Base-by-base conservation (phyloP, 2,113 vertebrate genomes). In the Oryzias melastigma region DNA sequence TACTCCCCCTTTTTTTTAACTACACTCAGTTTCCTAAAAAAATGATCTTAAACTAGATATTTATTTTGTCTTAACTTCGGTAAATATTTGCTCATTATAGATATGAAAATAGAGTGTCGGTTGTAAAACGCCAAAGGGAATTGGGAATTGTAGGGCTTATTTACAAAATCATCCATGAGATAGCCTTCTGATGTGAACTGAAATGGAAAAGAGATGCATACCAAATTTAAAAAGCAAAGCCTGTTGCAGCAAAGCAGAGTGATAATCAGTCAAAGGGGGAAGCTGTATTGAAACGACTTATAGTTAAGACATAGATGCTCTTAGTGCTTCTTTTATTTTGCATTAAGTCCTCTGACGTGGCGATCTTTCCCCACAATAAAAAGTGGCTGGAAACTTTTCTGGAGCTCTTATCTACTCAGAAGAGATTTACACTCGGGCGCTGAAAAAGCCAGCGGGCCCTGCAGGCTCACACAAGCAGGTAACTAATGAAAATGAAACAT, bases 401-500 rank as follows among this genome's bases (percentile, higher is more conserved):
- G 59, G 61, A 60, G 77, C 65, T 59, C 48, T 77, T 67, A 81
- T 72, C 65, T 58, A 65, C 74, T 60, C 68, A 1, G 66, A 59
- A 71, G 80, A 81, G 70, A 77, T 82, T 76, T 68, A 60, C 73
- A 35, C 69, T 66, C 46, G 51, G 68, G 71, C 50, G n/a, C 14
- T 44, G 62, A 62, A 47, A 22, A 63, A 58, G 66, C 55, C 70
- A 48, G 71, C 53, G 62, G 51, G 67, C 80, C 80, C 83, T 41
- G 62, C 52, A 65, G 74, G 81, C 79, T 1, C 57, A 62, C 60
- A 35, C 64, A 67, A 73, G 69, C 81, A 60, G 80, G 70, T 77
- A 83, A 72, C 85, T 85, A 88, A 89, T 84, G 84, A 90, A 90
- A 91, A 89, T 89, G 80, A 90, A 92, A 91, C 88, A 91, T 90